Conservation (phyloP, 92 coral and sea anemone species). For the Paragorgia papillata region DNA sequence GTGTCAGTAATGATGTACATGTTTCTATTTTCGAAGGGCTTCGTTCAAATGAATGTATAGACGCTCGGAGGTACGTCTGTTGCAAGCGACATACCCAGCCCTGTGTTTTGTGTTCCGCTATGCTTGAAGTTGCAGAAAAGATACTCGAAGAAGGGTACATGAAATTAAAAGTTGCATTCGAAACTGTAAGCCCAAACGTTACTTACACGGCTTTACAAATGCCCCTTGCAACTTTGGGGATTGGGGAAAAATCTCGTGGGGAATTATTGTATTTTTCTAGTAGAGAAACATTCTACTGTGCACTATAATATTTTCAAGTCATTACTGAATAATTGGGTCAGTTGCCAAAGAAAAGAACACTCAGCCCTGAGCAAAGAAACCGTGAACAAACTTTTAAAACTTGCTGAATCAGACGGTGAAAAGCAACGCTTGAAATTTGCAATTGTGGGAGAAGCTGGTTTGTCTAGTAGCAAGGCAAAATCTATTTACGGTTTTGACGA, state of each 20-base stretch:
- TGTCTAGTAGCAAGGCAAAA: slow-evolving; percentile 44
- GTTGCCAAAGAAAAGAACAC: slow-evolving; percentile 4
- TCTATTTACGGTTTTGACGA: slow-evolving; percentile 29
- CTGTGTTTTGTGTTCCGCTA: slow-evolving; percentile 32
- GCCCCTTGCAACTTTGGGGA: slow-evolving; percentile 52
- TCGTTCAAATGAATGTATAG: slow-evolving; percentile 37
- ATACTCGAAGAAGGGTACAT: slow-evolving; percentile 53
- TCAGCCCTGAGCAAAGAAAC: slow-evolving; percentile 16
- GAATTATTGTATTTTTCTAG: neutral
- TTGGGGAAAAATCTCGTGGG: neutral
- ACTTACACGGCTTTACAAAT: slow-evolving; percentile 52
- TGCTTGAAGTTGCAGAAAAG: slow-evolving; percentile 50
- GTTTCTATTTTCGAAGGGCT: slow-evolving; percentile 57
- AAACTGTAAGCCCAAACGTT: slow-evolving; percentile 41
- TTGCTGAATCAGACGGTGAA: slow-evolving; percentile 31
- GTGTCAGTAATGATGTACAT: slow-evolving; percentile 4
- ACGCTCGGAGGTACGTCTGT: slow-evolving; percentile 43
- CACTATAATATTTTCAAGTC: slow-evolving; percentile 12
- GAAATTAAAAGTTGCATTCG: slow-evolving; percentile 44
- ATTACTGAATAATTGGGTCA: slow-evolving; percentile 34
- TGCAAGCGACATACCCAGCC: slow-evolving; percentile 45
- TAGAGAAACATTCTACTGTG: slow-evolving; percentile 17
- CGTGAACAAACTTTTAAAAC: slow-evolving; percentile 2
- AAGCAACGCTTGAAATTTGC: slow-evolving; percentile 37
- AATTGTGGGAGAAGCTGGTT: slow-evolving; percentile 33